A percentile compares a stretch with the other conserved stretches of the same genome.
phyloP scores from a whole-genome alignment of 2,888 invertebrate species.

The Dicyrtomina minuta region DNA sequence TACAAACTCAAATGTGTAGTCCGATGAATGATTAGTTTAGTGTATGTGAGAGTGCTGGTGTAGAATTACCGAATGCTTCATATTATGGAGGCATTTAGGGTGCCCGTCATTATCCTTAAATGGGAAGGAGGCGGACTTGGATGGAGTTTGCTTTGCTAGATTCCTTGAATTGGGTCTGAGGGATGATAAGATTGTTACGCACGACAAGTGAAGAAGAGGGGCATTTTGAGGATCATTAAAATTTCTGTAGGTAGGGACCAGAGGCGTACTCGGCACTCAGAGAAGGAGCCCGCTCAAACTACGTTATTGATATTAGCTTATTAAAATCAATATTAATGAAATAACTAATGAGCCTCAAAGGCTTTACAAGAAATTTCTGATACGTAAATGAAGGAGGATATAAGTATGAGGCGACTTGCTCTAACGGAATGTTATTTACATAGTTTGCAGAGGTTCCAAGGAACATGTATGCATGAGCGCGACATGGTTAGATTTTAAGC shows the following conservation, averaged over 20 bases:
- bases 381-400: background rate
- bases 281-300: too few species aligned
- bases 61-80: too few species aligned
- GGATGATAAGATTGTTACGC: constrained; percentile 5
- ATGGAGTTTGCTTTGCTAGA: background rate
- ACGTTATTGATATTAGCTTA: background rate
- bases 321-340: constrained; percentile 5
- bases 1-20: too few species aligned
- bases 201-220: constrained; percentile 13
- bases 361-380: background rate
- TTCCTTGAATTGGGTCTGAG: too few species aligned
- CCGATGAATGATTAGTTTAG: too few species aligned
- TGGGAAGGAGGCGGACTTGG: constrained; percentile 19
- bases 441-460: background rate
- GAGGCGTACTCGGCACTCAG: too few species aligned
- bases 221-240: constrained; percentile 10
- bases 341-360: constrained; percentile 3
- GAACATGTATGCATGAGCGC: too few species aligned
- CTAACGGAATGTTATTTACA: constrained; percentile 5
- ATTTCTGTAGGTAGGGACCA: too few species aligned
- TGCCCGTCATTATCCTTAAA: constrained; percentile 17
- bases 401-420: background rate
- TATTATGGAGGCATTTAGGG: background rate
- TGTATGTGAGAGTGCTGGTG: too few species aligned
- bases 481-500: background rate